These are phyloP conservation scores for Dolichopus griseipennis DNA, from an alignment of 2,888 invertebrate genomes.

Conservation along the genomic window DNA sequence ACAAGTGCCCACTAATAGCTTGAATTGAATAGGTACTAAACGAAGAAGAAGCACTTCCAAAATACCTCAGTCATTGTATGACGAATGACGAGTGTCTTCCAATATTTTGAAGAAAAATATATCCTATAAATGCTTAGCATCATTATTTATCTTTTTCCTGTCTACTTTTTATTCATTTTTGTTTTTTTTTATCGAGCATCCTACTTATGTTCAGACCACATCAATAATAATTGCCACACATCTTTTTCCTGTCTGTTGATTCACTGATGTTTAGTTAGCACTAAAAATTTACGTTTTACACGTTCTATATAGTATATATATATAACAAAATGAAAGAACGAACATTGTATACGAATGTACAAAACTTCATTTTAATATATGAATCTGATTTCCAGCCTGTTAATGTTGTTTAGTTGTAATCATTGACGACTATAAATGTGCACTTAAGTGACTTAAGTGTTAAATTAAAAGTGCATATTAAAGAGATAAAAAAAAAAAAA, in stretches of 20 bases:
- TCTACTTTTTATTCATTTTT: neutral
- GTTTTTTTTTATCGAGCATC: neutral
- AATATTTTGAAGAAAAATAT: no score
- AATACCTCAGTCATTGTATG: no score
- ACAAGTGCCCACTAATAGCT: no score
- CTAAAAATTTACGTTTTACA: no score
- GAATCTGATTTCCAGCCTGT: neutral
- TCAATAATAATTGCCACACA: slow-evolving; percentile 10
- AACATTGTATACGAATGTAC: neutral
- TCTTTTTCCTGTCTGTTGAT: slow-evolving; percentile 4
- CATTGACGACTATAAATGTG: slow-evolving; percentile 6
- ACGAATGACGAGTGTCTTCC: no score
- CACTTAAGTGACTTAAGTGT: slow-evolving; percentile 6
- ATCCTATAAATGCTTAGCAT: no score
- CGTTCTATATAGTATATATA: no score
- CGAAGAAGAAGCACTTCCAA: no score
- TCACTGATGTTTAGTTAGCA: neutral
- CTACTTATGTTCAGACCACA: neutral
- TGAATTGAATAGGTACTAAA: no score
- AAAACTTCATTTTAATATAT: neutral
- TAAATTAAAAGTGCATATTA: slow-evolving; percentile 6
- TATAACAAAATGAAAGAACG: no score
- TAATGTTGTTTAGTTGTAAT: neutral
- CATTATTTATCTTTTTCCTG: no score
- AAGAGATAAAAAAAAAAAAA: neutral